phyloP scores from a whole-genome alignment of 1,140 invertebrate genomes.

The Magallana gigas region DNA sequence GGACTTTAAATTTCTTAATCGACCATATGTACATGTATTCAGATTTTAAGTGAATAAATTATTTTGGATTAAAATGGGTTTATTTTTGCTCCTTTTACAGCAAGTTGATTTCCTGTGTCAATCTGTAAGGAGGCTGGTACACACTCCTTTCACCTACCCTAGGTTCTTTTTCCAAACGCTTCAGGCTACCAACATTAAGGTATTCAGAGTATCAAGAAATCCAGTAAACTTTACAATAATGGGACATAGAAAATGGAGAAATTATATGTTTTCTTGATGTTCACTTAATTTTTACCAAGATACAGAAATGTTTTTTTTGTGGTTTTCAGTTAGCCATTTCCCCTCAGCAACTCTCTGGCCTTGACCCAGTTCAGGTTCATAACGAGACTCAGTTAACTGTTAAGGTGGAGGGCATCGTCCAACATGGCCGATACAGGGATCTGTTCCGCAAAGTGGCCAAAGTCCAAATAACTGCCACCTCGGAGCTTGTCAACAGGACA shows the following conservation, averaged over 20 bases:
- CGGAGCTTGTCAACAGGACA: constrained; percentile 79
- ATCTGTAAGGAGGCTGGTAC: constrained; percentile 84
- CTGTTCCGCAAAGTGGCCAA: constrained; percentile 86
- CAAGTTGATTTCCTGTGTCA: constrained; percentile 86
- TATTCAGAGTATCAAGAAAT: constrained; percentile 57
- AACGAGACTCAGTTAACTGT: constrained; percentile 89
- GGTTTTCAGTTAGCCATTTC: constrained; percentile 86
- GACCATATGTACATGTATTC: too few relatives aligned
- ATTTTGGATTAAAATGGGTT: too few relatives aligned
- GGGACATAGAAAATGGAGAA: too few relatives aligned
- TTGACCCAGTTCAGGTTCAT: constrained; percentile 88
- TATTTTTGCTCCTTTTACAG: constrained; percentile 77
- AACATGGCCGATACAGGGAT: constrained; percentile 83
- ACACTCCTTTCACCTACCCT: constrained; percentile 86
- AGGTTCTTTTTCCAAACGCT: constrained; percentile 93
- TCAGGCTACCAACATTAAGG: constrained; percentile 88
- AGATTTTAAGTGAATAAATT: too few relatives aligned
- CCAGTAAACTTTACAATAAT: neutral
- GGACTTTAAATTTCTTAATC: too few relatives aligned
- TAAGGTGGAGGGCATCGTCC: constrained; percentile 92
- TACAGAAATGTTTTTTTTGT: neutral
- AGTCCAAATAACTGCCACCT: constrained; percentile 86
- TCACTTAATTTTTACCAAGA: neutral
- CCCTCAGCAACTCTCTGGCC: constrained; percentile 88
- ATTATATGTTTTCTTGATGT: too few relatives aligned